phyloP scores from a whole-genome alignment of 2,797 vertebrate genomes.

The Agapornis canus region DNA sequence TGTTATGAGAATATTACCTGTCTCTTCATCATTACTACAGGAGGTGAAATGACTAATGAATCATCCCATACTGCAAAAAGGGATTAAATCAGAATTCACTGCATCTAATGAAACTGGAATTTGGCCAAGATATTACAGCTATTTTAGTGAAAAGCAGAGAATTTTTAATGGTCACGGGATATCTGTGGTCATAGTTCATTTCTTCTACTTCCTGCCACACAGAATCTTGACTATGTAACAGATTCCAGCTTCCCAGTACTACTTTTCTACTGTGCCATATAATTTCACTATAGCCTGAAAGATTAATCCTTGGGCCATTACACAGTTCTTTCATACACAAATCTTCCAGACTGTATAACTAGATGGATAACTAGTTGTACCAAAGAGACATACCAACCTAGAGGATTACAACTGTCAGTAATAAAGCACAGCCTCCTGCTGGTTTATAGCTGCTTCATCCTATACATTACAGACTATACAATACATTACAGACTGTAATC shows the following conservation, averaged over 20 bases:
- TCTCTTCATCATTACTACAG: background rate
- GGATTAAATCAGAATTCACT: background rate
- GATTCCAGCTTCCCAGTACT: background rate
- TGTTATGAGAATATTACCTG: background rate
- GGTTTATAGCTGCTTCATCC: background rate
- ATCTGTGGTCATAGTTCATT: background rate
- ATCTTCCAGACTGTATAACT: background rate
- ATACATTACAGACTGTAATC: background rate
- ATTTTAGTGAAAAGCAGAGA: background rate
- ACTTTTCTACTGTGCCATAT: background rate
- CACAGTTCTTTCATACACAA: background rate
- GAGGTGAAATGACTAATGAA: background rate
- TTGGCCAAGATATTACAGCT: background rate
- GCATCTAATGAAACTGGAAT: background rate
- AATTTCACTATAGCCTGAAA: background rate
- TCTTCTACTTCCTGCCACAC: background rate
- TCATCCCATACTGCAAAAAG: background rate
- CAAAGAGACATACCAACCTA: background rate
- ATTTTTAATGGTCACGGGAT: background rate
- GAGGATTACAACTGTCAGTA: background rate
- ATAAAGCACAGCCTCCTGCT: background rate
- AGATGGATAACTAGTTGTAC: background rate
- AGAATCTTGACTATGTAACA: background rate
- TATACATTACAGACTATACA: background rate
- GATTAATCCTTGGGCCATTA: background rate